Evolutionary conservation across 64 coral and sea anemone genomes (phyloP).

Genomic region (Orbicella faveolata): DNA sequence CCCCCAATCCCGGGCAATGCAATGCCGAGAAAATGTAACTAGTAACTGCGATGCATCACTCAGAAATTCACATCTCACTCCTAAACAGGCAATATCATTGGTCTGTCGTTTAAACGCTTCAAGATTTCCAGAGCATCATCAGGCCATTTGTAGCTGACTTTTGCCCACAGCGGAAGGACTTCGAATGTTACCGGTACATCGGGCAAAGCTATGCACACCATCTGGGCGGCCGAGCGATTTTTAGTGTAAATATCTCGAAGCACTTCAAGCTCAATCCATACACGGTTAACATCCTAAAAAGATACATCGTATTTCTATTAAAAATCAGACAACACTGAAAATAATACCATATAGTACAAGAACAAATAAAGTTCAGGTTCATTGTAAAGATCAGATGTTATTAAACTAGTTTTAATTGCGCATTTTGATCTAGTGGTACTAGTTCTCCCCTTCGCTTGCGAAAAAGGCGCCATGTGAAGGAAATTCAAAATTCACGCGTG

Average conservation of each 20-base stretch:
- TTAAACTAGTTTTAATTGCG: too few species aligned
- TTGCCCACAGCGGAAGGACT: constrained; percentile 15
- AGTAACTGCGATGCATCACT: not conserved
- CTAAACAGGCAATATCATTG: constrained; percentile 13
- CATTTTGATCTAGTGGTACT: too few species aligned
- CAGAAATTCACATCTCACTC: not conserved
- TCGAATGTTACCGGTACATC: not conserved
- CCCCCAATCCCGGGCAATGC: too few species aligned
- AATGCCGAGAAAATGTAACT: too few species aligned
- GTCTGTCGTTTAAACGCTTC: constrained; percentile 24
- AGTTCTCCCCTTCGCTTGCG: too few species aligned
- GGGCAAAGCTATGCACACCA: constrained; percentile 5
- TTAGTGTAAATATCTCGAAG: constrained; percentile 24
- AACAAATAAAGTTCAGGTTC: too few species aligned
- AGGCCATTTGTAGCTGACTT: constrained; percentile 23
- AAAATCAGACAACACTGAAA: too few species aligned
- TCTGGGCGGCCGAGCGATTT: constrained; percentile 39
- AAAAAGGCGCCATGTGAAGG: too few species aligned
- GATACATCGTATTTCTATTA: too few species aligned
- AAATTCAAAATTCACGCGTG: too few species aligned
- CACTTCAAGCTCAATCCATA: constrained; percentile 30
- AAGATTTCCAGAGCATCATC: constrained; percentile 14
- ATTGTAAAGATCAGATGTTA: too few species aligned
- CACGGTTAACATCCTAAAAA: constrained; percentile 28
- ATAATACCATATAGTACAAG: too few species aligned